Evolutionary conservation across 2,113 vertebrate genomes (phyloP), one percentile per base, ranked within the genome.

Genomic region (Paratilapia polleni): DNA sequence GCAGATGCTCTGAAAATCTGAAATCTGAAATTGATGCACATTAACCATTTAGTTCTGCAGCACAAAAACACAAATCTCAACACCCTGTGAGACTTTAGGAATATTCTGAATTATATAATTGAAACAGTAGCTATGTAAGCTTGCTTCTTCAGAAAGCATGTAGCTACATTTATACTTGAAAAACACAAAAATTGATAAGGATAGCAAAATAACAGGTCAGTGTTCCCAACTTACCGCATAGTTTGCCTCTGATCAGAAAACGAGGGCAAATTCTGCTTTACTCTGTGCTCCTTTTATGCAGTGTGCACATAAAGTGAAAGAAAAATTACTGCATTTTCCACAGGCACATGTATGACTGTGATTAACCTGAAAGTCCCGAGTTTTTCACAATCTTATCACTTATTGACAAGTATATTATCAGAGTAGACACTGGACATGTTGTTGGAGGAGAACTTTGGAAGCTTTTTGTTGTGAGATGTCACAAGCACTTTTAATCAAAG

Each of bases 271-370:
- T 64, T 38, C 62, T 64, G 36, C 62, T 64, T 64, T 0, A 13
- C 49, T 54, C 62, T 41, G 36, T 22, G 62, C 62, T 41, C 62
- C 62, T 64, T 64, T 41, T 22, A 64, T 64, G 62, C 62, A 64
- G 34, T 0, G 34, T 34, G 34, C 34, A 34, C 34, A n/a, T n/a
- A n/a, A n/a, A n/a, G 58, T 59, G 58, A 4, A 60, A 4, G n/a
- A n/a, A n/a, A n/a, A n/a, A n/a, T n/a, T n/a, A n/a, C n/a, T n/a
- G n/a, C n/a, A n/a, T 6, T 6, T 6, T 6, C 34, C 3, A 34
- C 34, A 34, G 4, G 6, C 34, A 34, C 34, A 34, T 6, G 6
- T 6, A 34, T 34, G 34, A 34, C n/a, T 43, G 1, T 63, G 61
- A 34, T 1, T 20, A 63, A 13, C 61, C 61, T n/a, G 19, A 38